Evolutionary conservation across 1,140 invertebrate genomes (phyloP).

Genomic region (Drosophila arawakana): DNA sequence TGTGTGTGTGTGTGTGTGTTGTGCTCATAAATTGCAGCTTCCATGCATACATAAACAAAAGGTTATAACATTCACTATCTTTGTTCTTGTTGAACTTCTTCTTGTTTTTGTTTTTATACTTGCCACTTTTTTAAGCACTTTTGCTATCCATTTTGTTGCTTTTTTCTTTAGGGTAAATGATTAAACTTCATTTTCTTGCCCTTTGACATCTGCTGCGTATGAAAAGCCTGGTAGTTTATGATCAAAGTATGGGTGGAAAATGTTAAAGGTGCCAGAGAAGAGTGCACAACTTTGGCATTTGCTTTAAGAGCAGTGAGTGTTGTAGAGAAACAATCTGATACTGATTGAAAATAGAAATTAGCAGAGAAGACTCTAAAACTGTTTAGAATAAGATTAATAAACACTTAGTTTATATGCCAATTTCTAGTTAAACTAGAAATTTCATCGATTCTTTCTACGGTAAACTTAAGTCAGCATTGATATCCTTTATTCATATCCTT

Average conservation of each 20-base stretch:
- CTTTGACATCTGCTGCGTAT: background rate
- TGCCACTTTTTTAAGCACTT: slow-evolving; percentile 22
- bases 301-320: no score
- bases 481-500: no score
- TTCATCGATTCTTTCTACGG: no score
- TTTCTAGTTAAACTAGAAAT: no score
- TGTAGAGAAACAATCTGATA: no score
- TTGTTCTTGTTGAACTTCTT: slow-evolving; percentile 32
- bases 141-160: slow-evolving; percentile 4
- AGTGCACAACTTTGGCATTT: background rate
- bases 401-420: no score
- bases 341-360: no score
- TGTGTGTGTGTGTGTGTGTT: slow-evolving; percentile 18
- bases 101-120: slow-evolving; percentile 10
- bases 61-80: slow-evolving; percentile 51
- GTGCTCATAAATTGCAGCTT: slow-evolving; percentile 73
- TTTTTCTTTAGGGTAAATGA: slow-evolving; percentile 21
- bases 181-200: slow-evolving; percentile 29
- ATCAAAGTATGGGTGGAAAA: slow-evolving; percentile 4
- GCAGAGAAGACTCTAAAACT: no score
- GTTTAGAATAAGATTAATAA: no score
- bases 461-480: no score
- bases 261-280: background rate
- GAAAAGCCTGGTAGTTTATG: slow-evolving; percentile 28
- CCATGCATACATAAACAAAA: slow-evolving; percentile 70